A percentile compares a stretch with the other conserved stretches of the same genome.
phyloP scores from a whole-genome alignment of 2,797 vertebrate genomes.

The Ctenopoma multispine region DNA sequence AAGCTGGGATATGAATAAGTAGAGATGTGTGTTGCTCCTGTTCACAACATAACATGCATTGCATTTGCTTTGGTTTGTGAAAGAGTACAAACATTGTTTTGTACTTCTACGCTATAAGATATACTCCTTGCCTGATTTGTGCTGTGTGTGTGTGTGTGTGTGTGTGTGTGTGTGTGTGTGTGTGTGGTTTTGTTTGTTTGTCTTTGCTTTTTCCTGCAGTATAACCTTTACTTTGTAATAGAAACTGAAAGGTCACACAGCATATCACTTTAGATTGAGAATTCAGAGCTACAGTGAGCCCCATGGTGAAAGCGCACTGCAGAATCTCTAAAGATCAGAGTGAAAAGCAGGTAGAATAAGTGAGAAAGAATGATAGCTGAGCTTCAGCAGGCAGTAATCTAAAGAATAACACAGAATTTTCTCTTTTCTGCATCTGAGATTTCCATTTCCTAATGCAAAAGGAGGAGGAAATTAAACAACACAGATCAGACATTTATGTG shows the following conservation, averaged over 20 bases:
- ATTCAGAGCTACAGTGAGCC: conserved; percentile 50
- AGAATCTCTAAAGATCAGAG: conserved; percentile 50
- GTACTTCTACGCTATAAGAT: background rate
- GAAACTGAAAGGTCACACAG: conserved; percentile 73
- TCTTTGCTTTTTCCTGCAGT: conserved; percentile 13
- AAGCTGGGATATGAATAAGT: conserved; percentile 12
- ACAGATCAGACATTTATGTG: conserved; percentile 71
- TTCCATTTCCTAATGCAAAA: conserved; percentile 77
- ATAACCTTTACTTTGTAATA: conserved; percentile 73
- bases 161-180: conserved; percentile 19
- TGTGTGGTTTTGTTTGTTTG: conserved; percentile 35
- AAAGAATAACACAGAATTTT: conserved; percentile 60
- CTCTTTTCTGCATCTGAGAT: conserved; percentile 68
- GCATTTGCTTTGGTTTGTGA: conserved; percentile 15
- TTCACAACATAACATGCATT: background rate
- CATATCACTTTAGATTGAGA: conserved; percentile 65
- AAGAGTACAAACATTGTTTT: background rate
- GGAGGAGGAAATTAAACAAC: conserved; percentile 78
- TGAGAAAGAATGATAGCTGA: conserved; percentile 28
- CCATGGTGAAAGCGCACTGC: conserved; percentile 43
- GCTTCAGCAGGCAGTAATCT: conserved; percentile 28
- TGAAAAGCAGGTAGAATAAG: conserved; percentile 47
- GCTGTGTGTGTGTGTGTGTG: conserved; percentile 26
- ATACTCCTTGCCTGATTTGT: conserved; percentile 14
- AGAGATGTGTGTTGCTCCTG: background rate